phyloP scores from a whole-genome alignment of 2,113 vertebrate genomes.

The Aphyosemion australe region DNA sequence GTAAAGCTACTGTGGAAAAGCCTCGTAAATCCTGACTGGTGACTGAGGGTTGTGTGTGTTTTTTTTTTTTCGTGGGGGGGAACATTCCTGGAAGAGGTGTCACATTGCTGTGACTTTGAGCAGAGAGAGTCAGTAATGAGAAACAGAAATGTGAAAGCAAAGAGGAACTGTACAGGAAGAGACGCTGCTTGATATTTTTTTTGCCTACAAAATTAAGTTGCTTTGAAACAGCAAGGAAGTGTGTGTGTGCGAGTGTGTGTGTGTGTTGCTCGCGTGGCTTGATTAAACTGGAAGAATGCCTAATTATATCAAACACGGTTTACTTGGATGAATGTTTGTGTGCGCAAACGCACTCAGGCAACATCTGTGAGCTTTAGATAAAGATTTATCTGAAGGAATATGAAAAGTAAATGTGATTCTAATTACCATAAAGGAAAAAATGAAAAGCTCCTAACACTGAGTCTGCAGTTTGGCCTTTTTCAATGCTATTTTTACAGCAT shows the following conservation, averaged over 20 bases:
- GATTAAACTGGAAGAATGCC: slow-evolving; percentile 69
- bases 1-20: slow-evolving; percentile 56
- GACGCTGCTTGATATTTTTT: slow-evolving; percentile 27
- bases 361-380: slow-evolving; percentile 64
- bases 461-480: slow-evolving; percentile 5
- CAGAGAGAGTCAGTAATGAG: neutral
- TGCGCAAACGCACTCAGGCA: slow-evolving; percentile 52
- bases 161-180: slow-evolving; percentile 26
- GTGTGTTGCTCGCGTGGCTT: slow-evolving; percentile 30
- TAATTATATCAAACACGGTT: slow-evolving; percentile 59
- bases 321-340: slow-evolving; percentile 40
- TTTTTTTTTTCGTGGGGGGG: slow-evolving; percentile 24
- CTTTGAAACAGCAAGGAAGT: slow-evolving; percentile 29
- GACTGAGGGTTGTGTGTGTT: neutral
- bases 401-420: slow-evolving; percentile 42
- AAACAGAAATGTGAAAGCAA: slow-evolving; percentile 20
- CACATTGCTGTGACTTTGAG: slow-evolving; percentile 21
- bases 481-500: slow-evolving; percentile 3
- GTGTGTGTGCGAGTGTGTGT: neutral
- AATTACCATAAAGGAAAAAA: slow-evolving; percentile 23
- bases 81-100: slow-evolving; percentile 22
- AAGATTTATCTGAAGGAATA: slow-evolving; percentile 59
- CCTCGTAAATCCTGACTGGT: slow-evolving; percentile 47
- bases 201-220: slow-evolving; percentile 32
- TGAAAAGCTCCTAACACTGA: slow-evolving; percentile 15